Evolutionary conservation across 2,113 vertebrate genomes (phyloP).

Genomic region (Eurystomus gularis): DNA sequence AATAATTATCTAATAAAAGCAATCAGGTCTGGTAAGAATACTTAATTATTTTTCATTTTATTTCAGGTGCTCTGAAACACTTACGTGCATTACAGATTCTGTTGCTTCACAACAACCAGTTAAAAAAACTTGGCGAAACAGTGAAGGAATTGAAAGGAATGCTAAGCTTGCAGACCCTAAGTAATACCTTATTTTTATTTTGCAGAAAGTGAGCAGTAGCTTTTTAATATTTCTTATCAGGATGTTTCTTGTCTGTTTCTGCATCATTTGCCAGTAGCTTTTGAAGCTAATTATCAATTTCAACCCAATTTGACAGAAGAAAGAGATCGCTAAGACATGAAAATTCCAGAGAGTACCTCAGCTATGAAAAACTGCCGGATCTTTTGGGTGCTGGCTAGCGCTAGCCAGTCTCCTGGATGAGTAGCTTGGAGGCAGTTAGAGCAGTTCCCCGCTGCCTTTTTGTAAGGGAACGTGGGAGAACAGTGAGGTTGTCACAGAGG

Average conservation of each 20-base stretch:
- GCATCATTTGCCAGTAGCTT: background rate
- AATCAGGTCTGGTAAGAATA: background rate
- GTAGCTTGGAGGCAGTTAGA: background rate
- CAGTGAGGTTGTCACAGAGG: background rate
- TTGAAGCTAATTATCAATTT: background rate
- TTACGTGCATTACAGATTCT: slow-evolving; percentile 69
- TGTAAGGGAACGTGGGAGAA: background rate
- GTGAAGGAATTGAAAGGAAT: slow-evolving; percentile 78
- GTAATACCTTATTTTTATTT: slow-evolving; percentile 58
- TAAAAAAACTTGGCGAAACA: slow-evolving; percentile 67
- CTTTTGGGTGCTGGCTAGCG: background rate
- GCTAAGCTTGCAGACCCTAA: slow-evolving; percentile 74
- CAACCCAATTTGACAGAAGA: background rate
- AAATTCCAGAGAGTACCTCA: background rate
- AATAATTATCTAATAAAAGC: background rate
- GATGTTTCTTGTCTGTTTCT: background rate
- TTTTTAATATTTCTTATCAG: background rate
- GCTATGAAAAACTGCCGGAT: background rate
- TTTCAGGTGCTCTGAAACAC: slow-evolving; percentile 72
- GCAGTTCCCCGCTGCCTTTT: background rate
- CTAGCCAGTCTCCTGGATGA: background rate
- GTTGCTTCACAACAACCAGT: slow-evolving; percentile 77
- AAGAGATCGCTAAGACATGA: background rate
- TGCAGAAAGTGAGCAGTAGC: background rate
- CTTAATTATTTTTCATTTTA: background rate